These are phyloP conservation scores for Periphyllus acericola DNA, from an alignment of 2,888 invertebrate genomes.

Conservation along the genomic window DNA sequence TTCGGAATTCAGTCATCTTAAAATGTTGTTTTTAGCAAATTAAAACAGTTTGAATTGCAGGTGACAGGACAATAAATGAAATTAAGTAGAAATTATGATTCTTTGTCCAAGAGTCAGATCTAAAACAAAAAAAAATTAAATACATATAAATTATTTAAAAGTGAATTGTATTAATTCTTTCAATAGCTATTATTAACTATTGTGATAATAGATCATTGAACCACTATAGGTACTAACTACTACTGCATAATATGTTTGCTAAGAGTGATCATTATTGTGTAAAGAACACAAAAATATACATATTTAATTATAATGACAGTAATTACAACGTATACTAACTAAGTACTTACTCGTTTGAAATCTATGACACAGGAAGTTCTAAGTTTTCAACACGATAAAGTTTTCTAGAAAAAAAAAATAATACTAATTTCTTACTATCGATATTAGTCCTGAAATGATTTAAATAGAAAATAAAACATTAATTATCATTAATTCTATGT, in stretches of 20 bases:
- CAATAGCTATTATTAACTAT: background rate
- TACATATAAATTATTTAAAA: background rate
- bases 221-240: background rate
- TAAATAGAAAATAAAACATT: too few relatives aligned
- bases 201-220: background rate
- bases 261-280: background rate
- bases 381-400: background rate
- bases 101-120: background rate
- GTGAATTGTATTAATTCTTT: background rate
- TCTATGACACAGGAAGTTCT: background rate
- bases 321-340: too few relatives aligned
- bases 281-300: background rate
- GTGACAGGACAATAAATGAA: background rate
- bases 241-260: background rate
- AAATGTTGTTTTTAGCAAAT: background rate
- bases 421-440: too few relatives aligned
- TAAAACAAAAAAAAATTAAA: constrained; percentile 16
- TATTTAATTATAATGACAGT: background rate
- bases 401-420: background rate
- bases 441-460: too few relatives aligned
- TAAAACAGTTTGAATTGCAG: background rate
- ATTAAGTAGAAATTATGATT: background rate
- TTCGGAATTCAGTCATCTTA: constrained; percentile 34
- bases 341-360: too few relatives aligned
- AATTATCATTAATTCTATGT: too few relatives aligned